Conservation (phyloP, 2,113 vertebrate genomes). For the Haemorhous mexicanus region DNA sequence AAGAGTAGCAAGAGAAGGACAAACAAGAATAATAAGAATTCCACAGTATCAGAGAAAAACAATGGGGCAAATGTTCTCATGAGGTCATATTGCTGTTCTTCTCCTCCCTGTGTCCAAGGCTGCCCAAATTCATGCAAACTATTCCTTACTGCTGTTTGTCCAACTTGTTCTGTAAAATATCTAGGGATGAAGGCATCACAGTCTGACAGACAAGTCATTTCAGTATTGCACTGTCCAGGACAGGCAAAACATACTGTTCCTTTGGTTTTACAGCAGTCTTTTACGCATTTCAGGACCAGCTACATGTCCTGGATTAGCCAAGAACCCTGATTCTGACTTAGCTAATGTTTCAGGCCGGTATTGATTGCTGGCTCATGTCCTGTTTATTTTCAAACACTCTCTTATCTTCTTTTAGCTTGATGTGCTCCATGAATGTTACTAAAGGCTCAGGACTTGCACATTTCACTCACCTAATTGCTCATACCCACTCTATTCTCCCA, state of each 20-base stretch:
- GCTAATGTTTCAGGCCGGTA: background rate
- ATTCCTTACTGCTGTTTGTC: background rate
- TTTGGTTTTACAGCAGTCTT: background rate
- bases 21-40: background rate
- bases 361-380: background rate
- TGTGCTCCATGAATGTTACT: background rate
- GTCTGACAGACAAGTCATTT: background rate
- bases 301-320: background rate
- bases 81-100: background rate
- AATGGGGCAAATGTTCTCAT: rapidly evolving
- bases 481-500: background rate
- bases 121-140: background rate
- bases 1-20: background rate
- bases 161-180: background rate
- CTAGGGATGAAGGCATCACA: background rate
- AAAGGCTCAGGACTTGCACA: background rate
- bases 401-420: background rate
- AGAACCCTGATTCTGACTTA: background rate
- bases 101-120: background rate
- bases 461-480: background rate
- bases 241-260: background rate
- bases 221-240: background rate
- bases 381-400: background rate
- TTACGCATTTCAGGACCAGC: slow-evolving; percentile 12
- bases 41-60: background rate